phyloP scores from a whole-genome alignment of 2,113 vertebrate genomes.

The Cairina moschata region DNA sequence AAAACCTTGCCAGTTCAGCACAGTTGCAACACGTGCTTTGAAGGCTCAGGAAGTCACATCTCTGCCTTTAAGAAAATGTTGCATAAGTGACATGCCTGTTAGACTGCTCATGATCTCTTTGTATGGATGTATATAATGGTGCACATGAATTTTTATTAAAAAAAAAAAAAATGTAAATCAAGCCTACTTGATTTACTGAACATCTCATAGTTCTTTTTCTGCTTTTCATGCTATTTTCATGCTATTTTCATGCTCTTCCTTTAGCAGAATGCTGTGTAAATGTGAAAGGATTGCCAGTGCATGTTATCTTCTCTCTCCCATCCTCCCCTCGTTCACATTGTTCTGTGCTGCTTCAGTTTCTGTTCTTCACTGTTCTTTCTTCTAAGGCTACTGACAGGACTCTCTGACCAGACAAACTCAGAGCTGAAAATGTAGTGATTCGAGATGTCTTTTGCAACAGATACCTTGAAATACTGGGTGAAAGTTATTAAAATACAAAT shows the following conservation, averaged over 20 bases:
- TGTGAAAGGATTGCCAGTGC: background rate
- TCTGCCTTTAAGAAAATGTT: background rate
- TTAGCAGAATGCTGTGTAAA: background rate
- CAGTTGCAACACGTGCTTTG: background rate
- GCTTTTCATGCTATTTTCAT: background rate
- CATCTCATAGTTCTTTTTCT: background rate
- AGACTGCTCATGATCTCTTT: background rate
- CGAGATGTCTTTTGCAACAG: background rate
- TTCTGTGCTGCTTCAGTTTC: background rate
- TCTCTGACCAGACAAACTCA: background rate
- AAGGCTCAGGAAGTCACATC: background rate
- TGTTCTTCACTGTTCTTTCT: background rate
- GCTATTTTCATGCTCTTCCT: background rate
- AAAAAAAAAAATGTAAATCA: background rate
- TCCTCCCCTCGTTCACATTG: background rate
- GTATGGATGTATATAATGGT: background rate
- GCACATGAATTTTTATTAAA: background rate
- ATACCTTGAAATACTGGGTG: background rate
- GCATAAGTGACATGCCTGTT: background rate
- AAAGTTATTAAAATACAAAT: background rate
- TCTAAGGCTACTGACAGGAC: background rate
- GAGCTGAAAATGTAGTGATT: background rate
- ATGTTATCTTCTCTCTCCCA: background rate
- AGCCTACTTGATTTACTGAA: background rate
- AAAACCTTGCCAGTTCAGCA: background rate